Evolutionary conservation across 2,113 vertebrate genomes (phyloP).

Genomic region (Gracilinanus agilis): DNA sequence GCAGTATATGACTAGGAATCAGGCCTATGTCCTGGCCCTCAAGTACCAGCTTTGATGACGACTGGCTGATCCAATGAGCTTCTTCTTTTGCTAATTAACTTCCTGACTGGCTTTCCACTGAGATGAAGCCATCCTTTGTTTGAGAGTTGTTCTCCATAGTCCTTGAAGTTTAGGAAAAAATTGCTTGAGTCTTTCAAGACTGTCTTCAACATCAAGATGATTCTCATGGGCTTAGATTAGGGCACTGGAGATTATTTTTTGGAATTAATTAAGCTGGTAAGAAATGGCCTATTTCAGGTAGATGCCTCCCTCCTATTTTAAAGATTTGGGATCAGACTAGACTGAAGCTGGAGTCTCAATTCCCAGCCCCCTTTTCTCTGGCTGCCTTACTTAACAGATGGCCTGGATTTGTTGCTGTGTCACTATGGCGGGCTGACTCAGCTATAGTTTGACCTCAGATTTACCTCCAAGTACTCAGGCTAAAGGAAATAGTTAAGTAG

Average conservation of each 20-base stretch:
- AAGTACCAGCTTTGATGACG: slow-evolving; percentile 10
- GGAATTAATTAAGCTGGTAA: slow-evolving; percentile 28
- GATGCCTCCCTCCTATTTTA: slow-evolving; percentile 64
- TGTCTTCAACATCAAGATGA: slow-evolving; percentile 56
- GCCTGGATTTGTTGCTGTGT: slow-evolving; percentile 62
- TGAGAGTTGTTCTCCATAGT: slow-evolving; percentile 10
- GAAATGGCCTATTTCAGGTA: slow-evolving; percentile 48
- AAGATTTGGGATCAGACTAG: slow-evolving; percentile 55
- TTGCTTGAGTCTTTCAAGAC: slow-evolving; percentile 56
- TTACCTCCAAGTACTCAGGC: slow-evolving; percentile 69
- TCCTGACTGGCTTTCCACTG: slow-evolving; percentile 29
- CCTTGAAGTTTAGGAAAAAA: slow-evolving; percentile 7
- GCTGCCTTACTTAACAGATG: slow-evolving; percentile 62
- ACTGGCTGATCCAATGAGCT: slow-evolving; percentile 13
- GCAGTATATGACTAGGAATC: slow-evolving; percentile 43
- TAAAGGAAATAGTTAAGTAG: slow-evolving; percentile 77
- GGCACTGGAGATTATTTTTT: slow-evolving; percentile 66
- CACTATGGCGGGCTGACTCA: slow-evolving; percentile 72
- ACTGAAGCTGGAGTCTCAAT: slow-evolving; percentile 53
- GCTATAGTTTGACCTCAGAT: slow-evolving; percentile 75
- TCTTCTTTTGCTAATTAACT: slow-evolving; percentile 4
- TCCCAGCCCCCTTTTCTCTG: slow-evolving; percentile 54
- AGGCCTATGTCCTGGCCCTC: slow-evolving; percentile 16
- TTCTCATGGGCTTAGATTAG: slow-evolving; percentile 50
- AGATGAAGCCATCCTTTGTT: slow-evolving; percentile 23